Base-by-base conservation (phyloP, 2,113 vertebrate species). In the Melanotaenia duboulayi region DNA sequence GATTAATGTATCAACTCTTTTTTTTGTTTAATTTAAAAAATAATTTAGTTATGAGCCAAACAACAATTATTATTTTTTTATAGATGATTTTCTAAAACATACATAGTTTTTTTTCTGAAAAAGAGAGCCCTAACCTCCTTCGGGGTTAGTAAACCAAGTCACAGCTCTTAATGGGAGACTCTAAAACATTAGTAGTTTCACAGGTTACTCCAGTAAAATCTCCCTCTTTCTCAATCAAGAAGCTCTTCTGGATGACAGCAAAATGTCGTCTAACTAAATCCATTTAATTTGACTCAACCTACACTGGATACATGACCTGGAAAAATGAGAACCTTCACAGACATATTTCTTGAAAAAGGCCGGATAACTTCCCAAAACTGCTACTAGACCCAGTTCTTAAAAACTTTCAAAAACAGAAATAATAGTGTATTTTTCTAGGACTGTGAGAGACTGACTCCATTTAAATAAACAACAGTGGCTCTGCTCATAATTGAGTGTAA, bases 401-500 rank as follows among this genome's bases (percentile, higher is more conserved):
- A 46, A 64, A 59, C 49, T 5, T 23, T 68, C 25, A 56, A 3
- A 48, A 60, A 72, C 61, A 68, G 57, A 11, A 23, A 49, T 48
- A 61, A 57, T 23, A 62, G 0, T 40, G 25, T 10, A 35, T 70
- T 70, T 84, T n/a, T 62, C 14, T 28, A 19, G 39, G 59, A 50
- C 10, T 13, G 28, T 59, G 24, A 22, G 10, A 66, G 46, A 50
- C 14, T 66, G 25, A 55, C 46, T 81, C 46, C 49, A 71, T 71
- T n/a, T 2, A 19, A 63, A 63, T 56, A 55, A 66, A 74, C 51
- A 49, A 55, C 28, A 46, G 52, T 14, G 32, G 17, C 44, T 13
- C 35, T 57, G 23, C 71, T 59, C 46, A 56, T 48, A 48, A 48
- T 48, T 48, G 44, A 48, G 44, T 57, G 72, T n/a, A 49, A 61